A percentile compares a stretch with the other conserved stretches of the same genome.
Conservation (phyloP, 2,888 invertebrate genomes). For the Cylindroiulus punctatus region DNA sequence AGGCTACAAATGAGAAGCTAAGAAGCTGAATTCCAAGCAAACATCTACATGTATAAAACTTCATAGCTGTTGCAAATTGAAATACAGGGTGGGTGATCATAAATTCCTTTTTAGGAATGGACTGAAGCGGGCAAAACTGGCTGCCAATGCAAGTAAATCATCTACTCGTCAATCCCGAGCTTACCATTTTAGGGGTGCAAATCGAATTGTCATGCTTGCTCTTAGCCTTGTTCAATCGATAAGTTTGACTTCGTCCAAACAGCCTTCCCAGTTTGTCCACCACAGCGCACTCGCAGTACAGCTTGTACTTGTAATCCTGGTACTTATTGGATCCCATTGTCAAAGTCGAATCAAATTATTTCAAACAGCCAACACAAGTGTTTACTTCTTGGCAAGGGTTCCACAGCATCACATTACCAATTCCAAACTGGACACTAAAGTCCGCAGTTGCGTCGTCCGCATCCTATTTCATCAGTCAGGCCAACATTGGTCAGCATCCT, state of each 20-base stretch:
- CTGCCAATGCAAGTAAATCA: no score
- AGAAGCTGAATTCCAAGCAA: neutral
- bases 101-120: no score
- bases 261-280: slow-evolving; percentile 80
- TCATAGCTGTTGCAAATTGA: neutral
- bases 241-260: slow-evolving; percentile 69
- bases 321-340: slow-evolving; percentile 6
- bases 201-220: slow-evolving; percentile 18
- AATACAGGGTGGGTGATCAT: no score
- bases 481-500: neutral
- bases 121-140: no score
- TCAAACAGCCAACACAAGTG: neutral
- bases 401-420: neutral
- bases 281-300: slow-evolving; percentile 75
- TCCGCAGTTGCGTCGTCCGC: neutral
- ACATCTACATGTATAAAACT: no score
- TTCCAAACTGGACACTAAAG: neutral
- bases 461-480: neutral
- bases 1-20: neutral
- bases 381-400: neutral
- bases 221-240: neutral
- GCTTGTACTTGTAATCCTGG: slow-evolving; percentile 56
- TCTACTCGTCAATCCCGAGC: no score
- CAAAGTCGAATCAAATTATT: neutral
- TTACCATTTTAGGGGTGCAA: slow-evolving; percentile 2